Conservation (phyloP, 2,113 vertebrate genomes). For the Hystrix brachyura region DNA sequence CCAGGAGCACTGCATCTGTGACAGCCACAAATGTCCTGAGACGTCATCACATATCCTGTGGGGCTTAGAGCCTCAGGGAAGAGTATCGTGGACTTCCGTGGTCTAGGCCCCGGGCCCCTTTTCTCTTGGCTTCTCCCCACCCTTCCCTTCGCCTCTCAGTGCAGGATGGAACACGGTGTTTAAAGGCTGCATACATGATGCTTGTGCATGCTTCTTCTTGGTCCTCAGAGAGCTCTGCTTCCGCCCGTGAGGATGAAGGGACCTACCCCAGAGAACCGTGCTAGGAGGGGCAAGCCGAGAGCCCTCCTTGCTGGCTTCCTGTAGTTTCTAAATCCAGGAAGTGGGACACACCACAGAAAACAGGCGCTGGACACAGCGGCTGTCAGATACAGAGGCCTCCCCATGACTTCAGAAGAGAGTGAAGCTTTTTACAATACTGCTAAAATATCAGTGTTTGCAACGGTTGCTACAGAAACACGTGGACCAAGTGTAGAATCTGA, state of each 20-base stretch:
- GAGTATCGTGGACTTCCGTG: fast-evolving
- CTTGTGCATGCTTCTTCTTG: background rate
- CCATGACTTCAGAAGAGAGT: conserved; percentile 66
- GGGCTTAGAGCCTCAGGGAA: fast-evolving
- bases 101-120: fast-evolving
- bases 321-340: background rate
- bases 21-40: background rate
- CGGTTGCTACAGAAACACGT: conserved; percentile 86
- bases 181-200: background rate
- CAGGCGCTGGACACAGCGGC: conserved; percentile 43
- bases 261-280: background rate
- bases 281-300: background rate
- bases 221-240: background rate
- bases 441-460: conserved; percentile 86
- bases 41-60: fast-evolving
- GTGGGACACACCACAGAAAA: background rate
- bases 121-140: too few relatives aligned
- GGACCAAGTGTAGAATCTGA: conserved; percentile 84
- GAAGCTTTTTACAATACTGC: conserved; percentile 75
- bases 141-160: too few relatives aligned
- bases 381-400: conserved; percentile 54
- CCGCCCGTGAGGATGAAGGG: background rate
- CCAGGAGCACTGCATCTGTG: too few relatives aligned
- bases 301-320: background rate
- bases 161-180: too few relatives aligned